Base-by-base conservation (phyloP, 2,113 vertebrate species). In the Phrynocephalus versicolor region DNA sequence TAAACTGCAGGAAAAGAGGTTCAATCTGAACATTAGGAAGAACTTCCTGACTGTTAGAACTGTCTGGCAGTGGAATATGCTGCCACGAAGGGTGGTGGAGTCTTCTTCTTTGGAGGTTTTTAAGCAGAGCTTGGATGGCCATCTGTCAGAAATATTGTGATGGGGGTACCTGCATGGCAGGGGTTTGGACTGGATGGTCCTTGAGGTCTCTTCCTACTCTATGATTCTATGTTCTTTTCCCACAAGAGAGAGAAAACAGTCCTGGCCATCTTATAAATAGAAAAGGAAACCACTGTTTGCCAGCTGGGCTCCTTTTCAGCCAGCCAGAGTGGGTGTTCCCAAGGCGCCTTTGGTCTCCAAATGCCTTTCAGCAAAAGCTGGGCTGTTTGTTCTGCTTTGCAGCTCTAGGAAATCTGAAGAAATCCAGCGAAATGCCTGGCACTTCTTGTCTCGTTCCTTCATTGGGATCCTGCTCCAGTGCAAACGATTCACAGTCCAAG, bases 391-490 rank as follows among this genome's bases (percentile, higher is more conserved):
- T 89, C 93, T 92, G 91, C 92, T 92, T 87, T 90, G 93, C 1
- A 1, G 87, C 73, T 90, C 91, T 70, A 23, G 41, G 37, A 21
- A 27, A 80, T 64, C 21, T 86, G 89, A 90, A 87, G 92, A 93
- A 92, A 92, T 88, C 87, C 85, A 90, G 88, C 88, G 78, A 65
- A n/a, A 85, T 75, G 89, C 91, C 88, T 89, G 89, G 89, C 93
- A 87, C 81, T 88, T 88, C 45, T 27, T 67, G 74, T 88, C 13
- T 64, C 88, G 88, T 94, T 94, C 89, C 94, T 93, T 93, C 94
- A 90, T 92, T 89, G 88, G 89, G 90, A 93, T 89, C 93, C 85
- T 94, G 91, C 93, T 88, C 93, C 87, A 88, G 89, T 91, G 93
- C 94, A 76, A 75, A 41, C 19, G 14, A 33, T 76, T 65, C 60